phyloP scores from a whole-genome alignment of 1,140 invertebrate genomes.

The Batillaria attramentaria region DNA sequence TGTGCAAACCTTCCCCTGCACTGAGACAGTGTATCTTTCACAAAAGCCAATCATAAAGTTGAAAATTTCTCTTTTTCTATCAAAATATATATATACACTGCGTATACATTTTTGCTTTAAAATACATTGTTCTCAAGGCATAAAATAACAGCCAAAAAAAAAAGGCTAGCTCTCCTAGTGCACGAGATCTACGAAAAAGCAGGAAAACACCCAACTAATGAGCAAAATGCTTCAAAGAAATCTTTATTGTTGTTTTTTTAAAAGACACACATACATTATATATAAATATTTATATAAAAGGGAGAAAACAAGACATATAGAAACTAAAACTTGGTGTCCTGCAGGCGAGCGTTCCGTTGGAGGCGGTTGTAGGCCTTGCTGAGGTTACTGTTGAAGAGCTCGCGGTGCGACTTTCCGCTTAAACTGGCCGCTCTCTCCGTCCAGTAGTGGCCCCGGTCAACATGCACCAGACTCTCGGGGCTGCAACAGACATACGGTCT shows the following conservation, averaged over 20 bases:
- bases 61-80: neutral
- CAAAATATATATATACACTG: neutral
- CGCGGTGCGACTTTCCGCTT: slow-evolving; percentile 29
- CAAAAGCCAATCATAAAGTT: neutral
- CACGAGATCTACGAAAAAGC: no score
- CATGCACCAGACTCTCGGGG: slow-evolving; percentile 26
- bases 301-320: neutral
- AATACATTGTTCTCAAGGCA: no score
- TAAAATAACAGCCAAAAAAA: no score
- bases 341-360: slow-evolving; percentile 19
- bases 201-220: no score
- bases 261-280: neutral
- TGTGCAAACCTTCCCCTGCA: no score
- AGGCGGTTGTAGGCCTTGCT: slow-evolving; percentile 35
- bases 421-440: slow-evolving; percentile 28
- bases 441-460: slow-evolving; percentile 38
- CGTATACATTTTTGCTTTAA: no score
- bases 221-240: neutral
- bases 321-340: neutral
- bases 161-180: no score
- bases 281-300: neutral
- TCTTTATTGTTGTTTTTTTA: no score
- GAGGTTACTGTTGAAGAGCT: slow-evolving; percentile 35
- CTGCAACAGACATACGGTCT: slow-evolving; percentile 23
- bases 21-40: no score